These are phyloP conservation scores for Nothocercus nigrocapillus DNA, from an alignment of 2,113 vertebrate genomes.

Conservation along the genomic window DNA sequence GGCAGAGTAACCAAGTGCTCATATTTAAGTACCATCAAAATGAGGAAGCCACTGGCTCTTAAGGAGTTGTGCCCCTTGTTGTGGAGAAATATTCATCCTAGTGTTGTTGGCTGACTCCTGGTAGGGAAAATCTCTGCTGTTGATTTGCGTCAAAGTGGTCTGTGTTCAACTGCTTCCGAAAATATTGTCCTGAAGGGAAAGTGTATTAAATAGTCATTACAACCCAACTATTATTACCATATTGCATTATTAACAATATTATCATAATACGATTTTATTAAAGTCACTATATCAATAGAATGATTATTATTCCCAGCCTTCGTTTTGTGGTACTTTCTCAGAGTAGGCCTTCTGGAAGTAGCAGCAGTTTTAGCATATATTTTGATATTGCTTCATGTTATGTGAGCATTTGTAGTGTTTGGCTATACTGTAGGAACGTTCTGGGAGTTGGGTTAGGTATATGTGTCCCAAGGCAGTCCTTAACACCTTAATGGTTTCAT, in stretches of 20 bases:
- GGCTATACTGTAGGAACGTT: background rate
- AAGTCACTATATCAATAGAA: conserved; percentile 59
- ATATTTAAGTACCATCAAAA: background rate
- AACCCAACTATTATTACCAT: conserved; percentile 15
- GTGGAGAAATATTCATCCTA: background rate
- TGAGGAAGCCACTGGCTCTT: background rate
- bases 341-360: background rate
- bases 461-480: background rate
- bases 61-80: background rate
- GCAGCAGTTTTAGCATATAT: background rate
- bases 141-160: background rate
- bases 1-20: background rate
- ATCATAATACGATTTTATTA: conserved; percentile 35
- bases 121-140: background rate
- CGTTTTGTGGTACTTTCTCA: background rate
- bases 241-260: conserved; percentile 48
- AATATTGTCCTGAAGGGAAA: background rate
- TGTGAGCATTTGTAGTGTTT: background rate
- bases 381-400: background rate
- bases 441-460: background rate
- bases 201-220: background rate
- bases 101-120: background rate
- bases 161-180: background rate
- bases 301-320: background rate
- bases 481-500: background rate